phyloP scores from a whole-genome alignment of 2,888 invertebrate species.

The Thera obeliscata region DNA sequence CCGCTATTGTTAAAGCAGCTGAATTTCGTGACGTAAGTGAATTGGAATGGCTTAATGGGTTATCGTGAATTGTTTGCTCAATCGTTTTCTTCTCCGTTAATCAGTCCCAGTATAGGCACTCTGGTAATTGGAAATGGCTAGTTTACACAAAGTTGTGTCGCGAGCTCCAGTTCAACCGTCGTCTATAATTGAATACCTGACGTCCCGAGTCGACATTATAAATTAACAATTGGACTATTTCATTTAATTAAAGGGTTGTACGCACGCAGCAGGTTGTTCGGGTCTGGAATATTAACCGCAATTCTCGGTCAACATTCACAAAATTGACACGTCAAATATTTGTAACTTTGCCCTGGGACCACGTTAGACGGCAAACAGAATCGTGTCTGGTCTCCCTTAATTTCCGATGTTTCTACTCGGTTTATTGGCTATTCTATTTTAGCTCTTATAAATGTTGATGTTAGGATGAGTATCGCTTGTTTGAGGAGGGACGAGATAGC shows the following conservation, averaged over 20 bases:
- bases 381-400: conserved; percentile 84
- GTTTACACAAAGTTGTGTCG: conserved; percentile 41
- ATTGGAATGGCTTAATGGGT: conserved; percentile 47
- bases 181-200: conserved; percentile 60
- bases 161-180: conserved; percentile 38
- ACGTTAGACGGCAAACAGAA: conserved; percentile 84
- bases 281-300: conserved; percentile 83
- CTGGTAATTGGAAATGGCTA: conserved; percentile 40
- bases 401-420: conserved; percentile 80
- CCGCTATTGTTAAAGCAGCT: conserved; percentile 62
- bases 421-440: conserved; percentile 50
- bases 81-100: conserved; percentile 39
- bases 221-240: conserved; percentile 80
- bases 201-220: conserved; percentile 60
- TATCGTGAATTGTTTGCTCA: conserved; percentile 37
- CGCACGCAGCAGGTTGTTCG: conserved; percentile 71
- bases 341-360: conserved; percentile 84
- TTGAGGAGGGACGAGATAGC: conserved; percentile 62
- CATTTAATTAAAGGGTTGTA: conserved; percentile 80
- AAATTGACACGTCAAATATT: conserved; percentile 86
- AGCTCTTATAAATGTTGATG: conserved; percentile 50
- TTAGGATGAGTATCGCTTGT: conserved; percentile 62
- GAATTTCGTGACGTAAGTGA: conserved; percentile 51
- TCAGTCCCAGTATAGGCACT: conserved; percentile 38
- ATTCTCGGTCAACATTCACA: conserved; percentile 84